phyloP scores from a whole-genome alignment of 2,888 invertebrate genomes.

The Lottia gigantea region DNA sequence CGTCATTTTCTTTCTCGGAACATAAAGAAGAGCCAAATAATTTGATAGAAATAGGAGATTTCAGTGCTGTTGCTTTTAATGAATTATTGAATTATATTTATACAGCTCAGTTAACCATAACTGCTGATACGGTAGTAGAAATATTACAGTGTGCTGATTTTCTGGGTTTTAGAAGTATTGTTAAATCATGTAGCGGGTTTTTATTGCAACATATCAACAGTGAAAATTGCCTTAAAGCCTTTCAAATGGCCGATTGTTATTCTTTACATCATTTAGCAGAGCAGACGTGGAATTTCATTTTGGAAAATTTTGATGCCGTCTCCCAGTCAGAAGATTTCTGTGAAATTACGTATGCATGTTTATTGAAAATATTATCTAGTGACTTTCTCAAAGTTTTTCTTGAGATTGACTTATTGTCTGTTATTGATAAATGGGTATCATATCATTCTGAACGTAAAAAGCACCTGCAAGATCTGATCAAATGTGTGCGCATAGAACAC shows the following conservation, averaged over 20 bases:
- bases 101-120: conserved; percentile 22
- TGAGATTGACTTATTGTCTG: conserved; percentile 17
- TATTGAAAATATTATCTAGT: conserved; percentile 18
- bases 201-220: conserved; percentile 24
- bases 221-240: conserved; percentile 27
- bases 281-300: conserved; percentile 17
- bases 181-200: conserved; percentile 25
- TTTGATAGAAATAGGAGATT: conserved; percentile 11
- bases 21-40: conserved; percentile 8
- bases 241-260: conserved; percentile 22
- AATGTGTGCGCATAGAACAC: conserved; percentile 8
- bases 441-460: neutral
- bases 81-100: conserved; percentile 28
- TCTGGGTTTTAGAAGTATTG: conserved; percentile 26
- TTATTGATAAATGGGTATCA: conserved; percentile 19
- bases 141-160: conserved; percentile 28
- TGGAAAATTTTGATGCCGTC: conserved; percentile 13
- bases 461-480: conserved; percentile 14
- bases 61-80: conserved; percentile 25
- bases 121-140: conserved; percentile 25
- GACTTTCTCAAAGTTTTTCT: conserved; percentile 15
- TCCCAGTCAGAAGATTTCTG: conserved; percentile 16
- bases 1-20: conserved; percentile 24
- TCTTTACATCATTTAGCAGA: conserved; percentile 19
- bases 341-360: conserved; percentile 20